Conservation (phyloP, 1,140 invertebrate species). For the Drosophila ficusphila region DNA sequence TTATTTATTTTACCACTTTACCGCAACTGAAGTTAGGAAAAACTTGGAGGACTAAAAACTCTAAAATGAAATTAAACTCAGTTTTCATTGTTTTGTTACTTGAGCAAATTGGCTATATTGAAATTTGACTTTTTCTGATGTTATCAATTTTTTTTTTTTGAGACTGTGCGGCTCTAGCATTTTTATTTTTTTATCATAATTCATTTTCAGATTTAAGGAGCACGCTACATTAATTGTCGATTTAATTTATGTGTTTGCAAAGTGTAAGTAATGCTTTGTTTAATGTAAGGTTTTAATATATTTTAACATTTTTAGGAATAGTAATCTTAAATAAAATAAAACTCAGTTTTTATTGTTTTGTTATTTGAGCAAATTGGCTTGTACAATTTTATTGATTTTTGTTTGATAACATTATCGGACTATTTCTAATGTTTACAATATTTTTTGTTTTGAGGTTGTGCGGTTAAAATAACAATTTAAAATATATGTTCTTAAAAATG, state of each 20-base stretch:
- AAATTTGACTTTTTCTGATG: slow-evolving; percentile 62
- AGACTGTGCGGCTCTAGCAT: slow-evolving; percentile 15
- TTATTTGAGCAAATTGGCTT: slow-evolving; percentile 84
- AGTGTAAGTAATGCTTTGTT: no score
- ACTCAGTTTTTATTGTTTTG: slow-evolving; percentile 48
- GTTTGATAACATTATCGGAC: slow-evolving; percentile 40
- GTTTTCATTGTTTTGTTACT: slow-evolving; percentile 67
- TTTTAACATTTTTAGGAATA: not conserved
- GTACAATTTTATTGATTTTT: slow-evolving; percentile 84
- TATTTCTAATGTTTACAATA: slow-evolving; percentile 70
- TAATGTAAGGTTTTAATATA: no score
- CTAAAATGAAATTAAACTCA: slow-evolving; percentile 19
- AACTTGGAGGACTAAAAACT: no score
- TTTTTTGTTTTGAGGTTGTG: slow-evolving; percentile 30
- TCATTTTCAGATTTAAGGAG: no score
- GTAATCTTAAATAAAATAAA: slow-evolving; percentile 14
- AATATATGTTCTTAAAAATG: slow-evolving; percentile 12
- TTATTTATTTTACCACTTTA: no score
- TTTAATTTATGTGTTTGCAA: no score
- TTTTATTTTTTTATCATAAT: no score
- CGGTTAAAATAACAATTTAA: slow-evolving; percentile 12
- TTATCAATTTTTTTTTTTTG: slow-evolving; percentile 51
- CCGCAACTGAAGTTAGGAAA: no score
- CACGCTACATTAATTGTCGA: no score
- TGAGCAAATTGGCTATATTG: slow-evolving; percentile 78